Percentiles rank a stretch among this genome's conserved stretches.
Evolutionary conservation across 2,797 vertebrate species (phyloP).

Genomic region (Sarcophilus harrisii): DNA sequence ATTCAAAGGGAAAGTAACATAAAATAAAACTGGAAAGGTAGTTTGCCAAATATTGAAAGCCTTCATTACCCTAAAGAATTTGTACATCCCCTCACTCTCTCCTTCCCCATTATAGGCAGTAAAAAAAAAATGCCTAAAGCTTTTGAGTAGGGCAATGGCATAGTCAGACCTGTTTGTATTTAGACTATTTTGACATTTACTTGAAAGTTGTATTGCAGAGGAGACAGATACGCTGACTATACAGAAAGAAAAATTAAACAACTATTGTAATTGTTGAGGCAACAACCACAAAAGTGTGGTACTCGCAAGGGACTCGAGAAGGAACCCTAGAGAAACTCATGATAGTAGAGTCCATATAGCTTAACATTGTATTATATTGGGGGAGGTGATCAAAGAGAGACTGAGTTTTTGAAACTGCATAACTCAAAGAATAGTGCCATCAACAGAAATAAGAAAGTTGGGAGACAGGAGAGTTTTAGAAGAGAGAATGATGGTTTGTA

Average conservation of each 20-base stretch:
- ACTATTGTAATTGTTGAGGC: neutral
- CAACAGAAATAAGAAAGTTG: neutral
- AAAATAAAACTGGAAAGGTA: neutral
- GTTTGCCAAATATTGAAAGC: neutral
- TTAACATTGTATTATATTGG: neutral
- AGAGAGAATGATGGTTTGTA: neutral
- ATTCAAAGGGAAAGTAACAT: neutral
- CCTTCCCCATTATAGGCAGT: neutral
- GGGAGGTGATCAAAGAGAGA: neutral
- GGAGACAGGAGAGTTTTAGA: neutral
- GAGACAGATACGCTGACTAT: neutral
- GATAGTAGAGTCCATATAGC: neutral
- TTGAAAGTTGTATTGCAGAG: neutral
- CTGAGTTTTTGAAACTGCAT: neutral
- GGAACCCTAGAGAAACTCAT: neutral
- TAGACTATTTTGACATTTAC: neutral
- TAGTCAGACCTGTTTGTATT: neutral
- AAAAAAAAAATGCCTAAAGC: neutral
- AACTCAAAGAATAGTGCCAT: neutral
- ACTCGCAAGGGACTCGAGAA: neutral
- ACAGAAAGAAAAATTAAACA: neutral
- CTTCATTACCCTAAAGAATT: neutral
- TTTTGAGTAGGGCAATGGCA: neutral
- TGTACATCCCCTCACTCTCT: neutral
- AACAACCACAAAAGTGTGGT: neutral